Base-by-base conservation (phyloP, 64 coral and sea anemone genomes). In the Exaiptasia diaphana region DNA sequence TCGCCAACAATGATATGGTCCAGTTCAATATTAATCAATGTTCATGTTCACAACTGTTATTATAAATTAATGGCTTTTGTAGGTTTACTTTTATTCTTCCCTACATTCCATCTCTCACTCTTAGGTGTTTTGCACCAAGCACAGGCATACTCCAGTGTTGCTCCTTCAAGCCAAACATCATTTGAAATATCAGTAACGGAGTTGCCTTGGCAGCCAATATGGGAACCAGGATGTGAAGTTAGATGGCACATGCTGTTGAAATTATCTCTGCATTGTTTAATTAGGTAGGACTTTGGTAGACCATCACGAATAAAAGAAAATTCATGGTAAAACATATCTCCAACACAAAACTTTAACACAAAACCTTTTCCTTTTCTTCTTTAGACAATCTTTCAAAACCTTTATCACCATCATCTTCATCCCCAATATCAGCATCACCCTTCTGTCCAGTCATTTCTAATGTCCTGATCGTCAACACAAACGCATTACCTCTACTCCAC, bases 61-160 rank as follows among this genome's bases (percentile, higher is more conserved):
- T 93, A 78, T 88, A 67, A n/a, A 60, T 86, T 49, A 57, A 45
- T 86, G 18, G 33, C 56, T 48, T 67, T 71, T 25, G 52, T 54
- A 4, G 52, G 52, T 12, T 18, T 0, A 4, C 24, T 4, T 54
- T 54, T 54, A 18, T 23, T 0, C 52, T n/a, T 76, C 45, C 48
- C 72, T 21, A 64, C 80, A 15, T 79, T 71, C 90, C 82, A 92
- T 5, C 82, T 48, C 45, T 49, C 29, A 78, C 80, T 50, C 74
- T 91, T 91, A 68, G 85, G 76, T 10, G 82, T 61, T 81, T 93
- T 93, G 32, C 82, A 93, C 83, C 90, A 93, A 5, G 82, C 54
- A 53, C 90, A 93, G 67, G 90, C 75, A 93, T 92, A 78, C 23
- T 81, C 58, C 10, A 75, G 61, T 41, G 82, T 86, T 22, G 82